A percentile compares a stretch with the other conserved stretches of the same genome.
Conservation (phyloP, 2,888 invertebrate species). For the Erebia aethiops region DNA sequence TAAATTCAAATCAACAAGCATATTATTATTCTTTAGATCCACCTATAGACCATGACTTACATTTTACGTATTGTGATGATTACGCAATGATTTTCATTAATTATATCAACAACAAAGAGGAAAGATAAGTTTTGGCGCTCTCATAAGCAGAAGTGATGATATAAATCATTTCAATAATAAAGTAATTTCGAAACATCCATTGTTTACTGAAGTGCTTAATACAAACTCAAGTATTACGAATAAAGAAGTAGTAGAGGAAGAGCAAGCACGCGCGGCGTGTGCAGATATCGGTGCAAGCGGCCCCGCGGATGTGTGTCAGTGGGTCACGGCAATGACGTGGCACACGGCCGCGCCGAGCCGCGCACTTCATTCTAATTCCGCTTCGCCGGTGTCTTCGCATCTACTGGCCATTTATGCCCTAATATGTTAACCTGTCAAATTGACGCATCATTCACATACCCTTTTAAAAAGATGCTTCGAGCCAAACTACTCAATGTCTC, state of each 20-base stretch:
- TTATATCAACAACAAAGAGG: slow-evolving; percentile 25
- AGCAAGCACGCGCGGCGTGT: slow-evolving; percentile 54
- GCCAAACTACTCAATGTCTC: slow-evolving; percentile 32
- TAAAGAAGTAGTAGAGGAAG: slow-evolving; percentile 57
- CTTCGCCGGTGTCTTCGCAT: slow-evolving; percentile 73
- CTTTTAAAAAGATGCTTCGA: slow-evolving; percentile 16
- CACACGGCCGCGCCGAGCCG: slow-evolving; percentile 79
- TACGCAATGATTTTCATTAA: slow-evolving; percentile 22
- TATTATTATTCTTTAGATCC: not conserved
- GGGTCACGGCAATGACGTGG: slow-evolving; percentile 86
- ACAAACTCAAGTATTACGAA: slow-evolving; percentile 38
- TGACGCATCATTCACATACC: slow-evolving; percentile 25
- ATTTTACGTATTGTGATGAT: slow-evolving; percentile 7
- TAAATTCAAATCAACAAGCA: not conserved
- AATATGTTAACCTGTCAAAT: slow-evolving; percentile 49
- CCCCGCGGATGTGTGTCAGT: slow-evolving; percentile 87
- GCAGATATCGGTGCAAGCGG: slow-evolving; percentile 76
- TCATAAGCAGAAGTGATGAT: slow-evolving; percentile 10
- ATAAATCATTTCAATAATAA: slow-evolving; percentile 5
- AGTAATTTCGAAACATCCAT: slow-evolving; percentile 6
- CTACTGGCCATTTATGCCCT: slow-evolving; percentile 52
- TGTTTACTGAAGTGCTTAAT: slow-evolving; percentile 13
- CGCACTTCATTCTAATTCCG: slow-evolving; percentile 83
- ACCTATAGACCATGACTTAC: slow-evolving; percentile 17
- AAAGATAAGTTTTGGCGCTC: slow-evolving; percentile 21